These are phyloP conservation scores for Calameuta idolon DNA, from an alignment of 2,888 invertebrate genomes.

Conservation along the genomic window DNA sequence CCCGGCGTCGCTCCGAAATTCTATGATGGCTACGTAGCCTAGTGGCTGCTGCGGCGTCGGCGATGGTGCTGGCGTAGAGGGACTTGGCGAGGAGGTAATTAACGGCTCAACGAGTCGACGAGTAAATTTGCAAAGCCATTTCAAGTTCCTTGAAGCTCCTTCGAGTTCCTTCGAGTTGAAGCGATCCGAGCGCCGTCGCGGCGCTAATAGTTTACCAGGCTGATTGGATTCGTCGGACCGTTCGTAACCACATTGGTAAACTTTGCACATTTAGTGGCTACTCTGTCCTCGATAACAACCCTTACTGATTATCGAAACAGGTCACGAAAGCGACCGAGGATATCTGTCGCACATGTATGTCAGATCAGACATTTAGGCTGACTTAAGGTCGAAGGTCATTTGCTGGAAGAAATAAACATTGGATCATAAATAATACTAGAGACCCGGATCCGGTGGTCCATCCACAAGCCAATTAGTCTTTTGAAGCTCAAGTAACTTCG, in stretches of 20 bases:
- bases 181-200: slow-evolving; percentile 33
- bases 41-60: background rate
- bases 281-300: background rate
- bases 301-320: background rate
- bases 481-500: background rate
- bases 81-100: slow-evolving; percentile 47
- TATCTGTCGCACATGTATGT: background rate
- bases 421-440: background rate
- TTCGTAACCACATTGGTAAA: slow-evolving; percentile 60
- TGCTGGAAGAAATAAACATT: background rate
- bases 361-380: background rate
- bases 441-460: background rate
- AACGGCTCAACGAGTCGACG: slow-evolving; percentile 51
- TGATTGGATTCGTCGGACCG: slow-evolving; percentile 60
- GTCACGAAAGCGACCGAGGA: background rate
- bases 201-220: slow-evolving; percentile 50
- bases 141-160: slow-evolving; percentile 54
- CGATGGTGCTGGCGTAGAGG: slow-evolving; percentile 5
- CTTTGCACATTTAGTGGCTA: slow-evolving; percentile 56
- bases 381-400: background rate
- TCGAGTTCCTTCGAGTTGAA: slow-evolving; percentile 46
- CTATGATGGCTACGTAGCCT: background rate
- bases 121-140: slow-evolving; percentile 65
- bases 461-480: slow-evolving; percentile 3
- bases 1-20: background rate